Conservation (phyloP, 2,888 invertebrate genomes). For the Neocrepidodera transversa region DNA sequence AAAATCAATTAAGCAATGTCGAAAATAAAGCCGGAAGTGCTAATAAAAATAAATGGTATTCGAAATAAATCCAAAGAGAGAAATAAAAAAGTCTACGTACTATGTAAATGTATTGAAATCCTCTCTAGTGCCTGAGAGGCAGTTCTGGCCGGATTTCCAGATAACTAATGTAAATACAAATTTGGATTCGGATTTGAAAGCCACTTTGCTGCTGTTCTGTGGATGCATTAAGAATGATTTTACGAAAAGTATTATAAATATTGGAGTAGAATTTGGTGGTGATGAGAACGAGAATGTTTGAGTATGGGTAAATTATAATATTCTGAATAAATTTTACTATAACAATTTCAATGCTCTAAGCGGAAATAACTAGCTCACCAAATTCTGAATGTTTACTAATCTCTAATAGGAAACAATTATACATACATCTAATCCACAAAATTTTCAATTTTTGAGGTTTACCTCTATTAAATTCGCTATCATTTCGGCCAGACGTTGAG, state of each 20-base stretch:
- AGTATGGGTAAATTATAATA: no score
- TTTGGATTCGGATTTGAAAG: conserved; percentile 44
- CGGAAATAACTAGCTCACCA: no score
- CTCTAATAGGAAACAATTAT: no score
- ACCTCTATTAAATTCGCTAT: conserved; percentile 4
- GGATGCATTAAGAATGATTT: conserved; percentile 44
- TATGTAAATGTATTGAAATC: conserved; percentile 56
- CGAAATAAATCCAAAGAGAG: conserved; percentile 42
- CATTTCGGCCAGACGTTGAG: not conserved
- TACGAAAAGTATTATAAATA: conserved; percentile 44
- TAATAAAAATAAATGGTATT: conserved; percentile 47
- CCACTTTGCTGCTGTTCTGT: conserved; percentile 30
- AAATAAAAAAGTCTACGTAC: conserved; percentile 46
- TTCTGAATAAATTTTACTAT: no score
- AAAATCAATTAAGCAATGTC: not conserved
- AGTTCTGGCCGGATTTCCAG: conserved; percentile 45
- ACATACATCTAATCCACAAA: no score
- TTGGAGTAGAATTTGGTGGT: conserved; percentile 4
- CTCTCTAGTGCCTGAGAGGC: conserved; percentile 32
- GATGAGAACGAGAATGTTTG: no score
- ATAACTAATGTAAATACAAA: conserved; percentile 56
- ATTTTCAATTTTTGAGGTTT: conserved; percentile 8
- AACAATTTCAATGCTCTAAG: no score
- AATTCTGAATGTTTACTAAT: no score
- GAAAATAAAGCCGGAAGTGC: not conserved